Conservation (phyloP, 2,888 invertebrate genomes). For the Pachydiplax longipennis region DNA sequence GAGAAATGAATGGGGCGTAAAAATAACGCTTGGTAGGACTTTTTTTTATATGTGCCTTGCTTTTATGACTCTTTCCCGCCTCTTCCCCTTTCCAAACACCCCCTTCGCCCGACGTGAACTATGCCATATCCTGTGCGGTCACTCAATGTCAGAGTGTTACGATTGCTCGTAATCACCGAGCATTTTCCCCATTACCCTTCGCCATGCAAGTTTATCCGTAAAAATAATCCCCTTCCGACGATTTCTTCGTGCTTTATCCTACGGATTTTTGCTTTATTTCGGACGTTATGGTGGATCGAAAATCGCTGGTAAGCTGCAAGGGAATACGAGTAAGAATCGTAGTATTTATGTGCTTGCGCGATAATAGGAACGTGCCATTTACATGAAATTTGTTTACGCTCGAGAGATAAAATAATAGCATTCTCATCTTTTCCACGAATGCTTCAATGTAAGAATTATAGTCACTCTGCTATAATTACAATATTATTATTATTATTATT, state of each 20-base stretch:
- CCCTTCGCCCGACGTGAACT: background rate
- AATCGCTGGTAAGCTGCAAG: background rate
- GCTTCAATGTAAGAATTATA: too few relatives aligned
- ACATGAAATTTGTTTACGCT: too few relatives aligned
- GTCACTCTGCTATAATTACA: too few relatives aligned
- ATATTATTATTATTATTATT: too few relatives aligned
- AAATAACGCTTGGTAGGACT: conserved; percentile 43
- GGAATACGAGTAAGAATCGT: background rate
- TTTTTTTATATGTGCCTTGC: conserved; percentile 37
- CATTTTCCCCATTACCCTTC: conserved; percentile 13
- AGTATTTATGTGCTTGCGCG: too few relatives aligned
- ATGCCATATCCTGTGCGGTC: conserved; percentile 38
- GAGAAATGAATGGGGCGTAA: conserved; percentile 44
- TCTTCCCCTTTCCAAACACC: background rate
- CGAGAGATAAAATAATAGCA: too few relatives aligned
- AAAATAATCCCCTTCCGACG: background rate
- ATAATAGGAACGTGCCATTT: too few relatives aligned
- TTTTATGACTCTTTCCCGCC: conserved; percentile 32
- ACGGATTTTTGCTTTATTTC: background rate
- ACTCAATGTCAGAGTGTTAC: conserved; percentile 40
- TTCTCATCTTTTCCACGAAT: too few relatives aligned
- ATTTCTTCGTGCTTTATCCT: background rate
- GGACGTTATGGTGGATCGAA: background rate
- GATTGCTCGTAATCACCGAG: conserved; percentile 36
- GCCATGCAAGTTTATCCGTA: background rate